Evolutionary conservation across 2,797 vertebrate genomes (phyloP).

Genomic region (Dromococcyx pavoninus): DNA sequence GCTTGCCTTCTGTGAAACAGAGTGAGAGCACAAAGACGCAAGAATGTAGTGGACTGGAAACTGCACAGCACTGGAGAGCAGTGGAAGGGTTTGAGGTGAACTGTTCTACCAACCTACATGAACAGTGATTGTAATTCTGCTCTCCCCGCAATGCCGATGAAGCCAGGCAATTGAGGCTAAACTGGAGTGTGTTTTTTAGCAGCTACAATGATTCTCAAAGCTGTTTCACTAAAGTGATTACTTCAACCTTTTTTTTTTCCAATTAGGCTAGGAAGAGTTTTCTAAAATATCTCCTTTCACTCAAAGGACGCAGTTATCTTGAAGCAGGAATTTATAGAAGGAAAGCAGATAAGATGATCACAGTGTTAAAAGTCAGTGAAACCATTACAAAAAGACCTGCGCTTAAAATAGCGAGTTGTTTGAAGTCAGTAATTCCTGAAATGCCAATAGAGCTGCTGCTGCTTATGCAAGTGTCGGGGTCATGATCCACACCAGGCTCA

Average conservation of each 20-base stretch:
- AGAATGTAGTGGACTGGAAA: neutral
- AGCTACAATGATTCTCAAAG: neutral
- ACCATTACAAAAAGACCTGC: neutral
- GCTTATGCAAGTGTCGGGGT: neutral
- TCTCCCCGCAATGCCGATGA: neutral
- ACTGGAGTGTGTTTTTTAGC: neutral
- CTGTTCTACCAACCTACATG: neutral
- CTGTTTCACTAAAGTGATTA: neutral
- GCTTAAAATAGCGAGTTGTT: neutral
- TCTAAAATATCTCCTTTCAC: neutral
- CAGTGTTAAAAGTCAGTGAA: neutral
- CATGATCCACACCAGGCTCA: conserved; percentile 23
- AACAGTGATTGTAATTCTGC: neutral
- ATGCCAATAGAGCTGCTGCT: neutral
- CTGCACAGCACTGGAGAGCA: too few relatives aligned
- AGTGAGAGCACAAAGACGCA: neutral
- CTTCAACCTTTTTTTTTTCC: neutral
- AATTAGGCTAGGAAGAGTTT: neutral
- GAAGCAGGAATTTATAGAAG: neutral
- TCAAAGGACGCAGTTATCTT: neutral
- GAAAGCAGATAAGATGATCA: neutral
- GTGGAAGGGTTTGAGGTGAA: neutral
- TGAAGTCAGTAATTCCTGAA: neutral
- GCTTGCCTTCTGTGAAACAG: accelerated
- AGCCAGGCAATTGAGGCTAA: neutral